Base-by-base conservation (phyloP, 2,888 invertebrate species). In the Pachymerium ferrugineum region DNA sequence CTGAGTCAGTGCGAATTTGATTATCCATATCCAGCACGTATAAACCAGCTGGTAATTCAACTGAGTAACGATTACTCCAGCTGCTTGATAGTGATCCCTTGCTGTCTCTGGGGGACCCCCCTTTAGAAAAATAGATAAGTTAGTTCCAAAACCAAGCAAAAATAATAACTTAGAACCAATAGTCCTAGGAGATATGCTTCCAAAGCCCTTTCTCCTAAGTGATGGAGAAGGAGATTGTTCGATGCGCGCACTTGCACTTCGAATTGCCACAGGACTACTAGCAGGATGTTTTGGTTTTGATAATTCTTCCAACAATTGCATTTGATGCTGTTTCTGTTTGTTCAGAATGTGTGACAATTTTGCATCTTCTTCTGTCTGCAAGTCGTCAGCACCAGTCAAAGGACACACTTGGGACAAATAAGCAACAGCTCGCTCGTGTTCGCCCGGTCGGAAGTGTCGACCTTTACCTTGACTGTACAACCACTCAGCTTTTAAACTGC, bases 391-490 rank as follows among this genome's bases (percentile, higher is more conserved):
- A 33, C 77, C 73, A 28, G 77, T 75, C 62, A 78, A 19, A 10
- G 94, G 94, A 80, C 94, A 94, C 1, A 90, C 90, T 19, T 89
- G 87, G 1, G 91, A 88, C 70, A 96, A 85, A 84, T 96, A 96
- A 78, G 92, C 90, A 71, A 90, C 88, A 67, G 95, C 83, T 75
- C 90, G 89, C 14, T 87, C 85, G 79, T 96, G 95, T 80, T 95
- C 93, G 0, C 95, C 95, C 8, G 80, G 78, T 74, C 91, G 89
- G 84, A 90, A 95, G 81, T 93, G 91, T 75, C 94, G 87, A 0
- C 95, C 96, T 79, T 92, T 89, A 68, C 96, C 96, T 85, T 96
- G 96, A 77, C 94, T 94, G 84, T 94, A 95, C 74, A 96, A 84
- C 96, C 96, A 97, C 82, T 96, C 96, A 0, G 94, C 95, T 85